Evolutionary conservation across 92 coral and sea anemone genomes (phyloP).

Genomic region (Phenganax subtilis): DNA sequence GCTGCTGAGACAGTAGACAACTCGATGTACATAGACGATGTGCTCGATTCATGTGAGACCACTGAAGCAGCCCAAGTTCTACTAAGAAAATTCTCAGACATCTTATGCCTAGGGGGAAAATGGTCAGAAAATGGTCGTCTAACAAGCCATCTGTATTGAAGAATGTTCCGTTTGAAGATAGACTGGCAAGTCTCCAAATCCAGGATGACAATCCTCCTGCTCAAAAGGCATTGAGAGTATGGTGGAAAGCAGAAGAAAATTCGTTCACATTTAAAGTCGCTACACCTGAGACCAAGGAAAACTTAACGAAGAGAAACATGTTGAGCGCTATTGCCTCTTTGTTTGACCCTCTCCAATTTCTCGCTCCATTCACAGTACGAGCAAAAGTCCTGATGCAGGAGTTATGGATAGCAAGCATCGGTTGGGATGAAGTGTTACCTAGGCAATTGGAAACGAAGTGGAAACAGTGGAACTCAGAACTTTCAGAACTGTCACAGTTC

Average conservation of each 20-base stretch:
- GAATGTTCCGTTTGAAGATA: constrained; percentile 9
- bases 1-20: constrained; percentile 38
- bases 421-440: constrained; percentile 29
- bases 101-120: constrained; percentile 6
- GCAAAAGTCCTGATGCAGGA: constrained; percentile 8
- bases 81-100: constrained; percentile 25
- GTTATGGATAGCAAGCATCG: constrained; percentile 24
- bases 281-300: constrained; percentile 11
- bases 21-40: constrained; percentile 53
- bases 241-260: constrained; percentile 14
- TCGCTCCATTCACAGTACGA: constrained; percentile 15
- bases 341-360: constrained; percentile 18
- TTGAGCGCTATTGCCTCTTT: constrained; percentile 16
- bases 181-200: constrained; percentile 21
- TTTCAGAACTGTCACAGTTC: constrained; percentile 25
- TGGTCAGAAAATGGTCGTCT: constrained; percentile 1
- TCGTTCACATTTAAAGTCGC: constrained; percentile 5
- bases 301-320: not conserved
- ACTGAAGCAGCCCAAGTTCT: constrained; percentile 41
- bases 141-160: constrained; percentile 10
- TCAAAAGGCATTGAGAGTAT: not conserved
- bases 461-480: constrained; percentile 30
- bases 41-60: constrained; percentile 39
- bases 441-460: constrained; percentile 11
- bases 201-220: not conserved